Percentiles rank a stretch among this genome's conserved stretches.
These are phyloP conservation scores for Drosophila longiperda DNA, from an alignment of 2,888 invertebrate species.

Conservation along the genomic window DNA sequence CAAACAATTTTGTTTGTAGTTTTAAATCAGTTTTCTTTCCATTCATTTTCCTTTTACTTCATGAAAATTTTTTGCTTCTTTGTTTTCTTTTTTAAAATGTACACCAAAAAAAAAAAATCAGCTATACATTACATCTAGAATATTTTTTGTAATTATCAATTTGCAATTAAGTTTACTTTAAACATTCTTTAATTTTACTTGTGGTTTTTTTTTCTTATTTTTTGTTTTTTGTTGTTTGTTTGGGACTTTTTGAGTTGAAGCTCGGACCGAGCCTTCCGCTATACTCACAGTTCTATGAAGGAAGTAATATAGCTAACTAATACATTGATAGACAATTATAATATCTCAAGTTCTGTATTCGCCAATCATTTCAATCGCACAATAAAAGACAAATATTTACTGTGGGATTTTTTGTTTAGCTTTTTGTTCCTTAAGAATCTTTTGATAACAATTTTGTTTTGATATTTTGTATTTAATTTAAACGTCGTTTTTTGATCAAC, in stretches of 20 bases:
- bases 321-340: conserved; percentile 45
- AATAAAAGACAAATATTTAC: conserved; percentile 18
- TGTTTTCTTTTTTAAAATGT: conserved; percentile 60
- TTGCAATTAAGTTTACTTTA: conserved; percentile 30
- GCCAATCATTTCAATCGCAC: conserved; percentile 18
- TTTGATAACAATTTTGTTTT: conserved; percentile 50
- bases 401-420: conserved; percentile 17
- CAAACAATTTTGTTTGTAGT: conserved; percentile 45
- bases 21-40: conserved; percentile 46
- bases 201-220: conserved; percentile 10
- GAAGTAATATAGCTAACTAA: conserved; percentile 32
- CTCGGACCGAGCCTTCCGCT: neutral
- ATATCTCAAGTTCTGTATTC: conserved; percentile 42
- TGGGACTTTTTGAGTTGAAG: conserved; percentile 11
- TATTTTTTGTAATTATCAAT: conserved; percentile 49
- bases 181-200: conserved; percentile 12
- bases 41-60: conserved; percentile 35
- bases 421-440: conserved; percentile 7
- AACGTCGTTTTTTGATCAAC: conserved; percentile 2
- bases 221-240: conserved; percentile 10
- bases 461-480: conserved; percentile 33
- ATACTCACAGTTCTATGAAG: conserved; percentile 26
- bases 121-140: conserved; percentile 71
- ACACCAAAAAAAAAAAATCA: conserved; percentile 75
- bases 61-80: conserved; percentile 41